Conservation (phyloP, 2,113 vertebrate species). For the Chamaetylas fuelleborni region DNA sequence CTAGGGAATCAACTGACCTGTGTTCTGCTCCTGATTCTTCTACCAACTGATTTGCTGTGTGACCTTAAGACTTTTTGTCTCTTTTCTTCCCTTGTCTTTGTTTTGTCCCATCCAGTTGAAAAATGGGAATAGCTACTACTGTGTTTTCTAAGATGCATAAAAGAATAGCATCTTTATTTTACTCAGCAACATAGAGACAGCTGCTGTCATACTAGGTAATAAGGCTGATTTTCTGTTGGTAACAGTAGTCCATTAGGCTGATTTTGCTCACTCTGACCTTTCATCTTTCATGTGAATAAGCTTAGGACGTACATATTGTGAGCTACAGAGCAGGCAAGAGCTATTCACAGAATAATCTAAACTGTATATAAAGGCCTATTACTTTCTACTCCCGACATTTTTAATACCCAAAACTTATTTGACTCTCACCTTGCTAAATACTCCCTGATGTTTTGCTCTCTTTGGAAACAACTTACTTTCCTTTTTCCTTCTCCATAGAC, state of each 20-base stretch:
- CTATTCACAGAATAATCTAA: not conserved
- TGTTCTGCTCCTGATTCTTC: conserved; percentile 17
- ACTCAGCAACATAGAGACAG: not conserved
- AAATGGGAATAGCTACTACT: not conserved
- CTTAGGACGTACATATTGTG: conserved; percentile 7
- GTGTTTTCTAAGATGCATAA: not conserved
- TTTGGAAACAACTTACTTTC: conserved; percentile 67
- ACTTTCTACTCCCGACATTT: conserved; percentile 8
- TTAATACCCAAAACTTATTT: conserved; percentile 48
- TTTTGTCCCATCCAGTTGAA: conserved; percentile 27
- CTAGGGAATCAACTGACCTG: not conserved
- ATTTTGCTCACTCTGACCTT: conserved; percentile 34
- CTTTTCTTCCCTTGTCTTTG: conserved; percentile 35
- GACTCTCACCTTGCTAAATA: conserved; percentile 53
- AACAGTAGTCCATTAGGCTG: not conserved
- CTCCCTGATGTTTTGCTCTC: conserved; percentile 47
- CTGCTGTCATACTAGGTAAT: not conserved
- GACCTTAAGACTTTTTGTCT: conserved; percentile 31
- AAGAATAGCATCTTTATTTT: conserved; percentile 14
- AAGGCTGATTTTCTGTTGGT: conserved; percentile 19
- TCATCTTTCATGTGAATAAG: conserved; percentile 20
- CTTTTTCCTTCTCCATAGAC: conserved; percentile 79
- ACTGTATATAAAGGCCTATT: conserved; percentile 19
- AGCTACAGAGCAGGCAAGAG: not conserved
- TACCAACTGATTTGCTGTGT: conserved; percentile 12